Percentiles rank a stretch among this genome's conserved stretches.
Conservation (phyloP, 1,140 invertebrate genomes). For the Bradynema listronoti region DNA sequence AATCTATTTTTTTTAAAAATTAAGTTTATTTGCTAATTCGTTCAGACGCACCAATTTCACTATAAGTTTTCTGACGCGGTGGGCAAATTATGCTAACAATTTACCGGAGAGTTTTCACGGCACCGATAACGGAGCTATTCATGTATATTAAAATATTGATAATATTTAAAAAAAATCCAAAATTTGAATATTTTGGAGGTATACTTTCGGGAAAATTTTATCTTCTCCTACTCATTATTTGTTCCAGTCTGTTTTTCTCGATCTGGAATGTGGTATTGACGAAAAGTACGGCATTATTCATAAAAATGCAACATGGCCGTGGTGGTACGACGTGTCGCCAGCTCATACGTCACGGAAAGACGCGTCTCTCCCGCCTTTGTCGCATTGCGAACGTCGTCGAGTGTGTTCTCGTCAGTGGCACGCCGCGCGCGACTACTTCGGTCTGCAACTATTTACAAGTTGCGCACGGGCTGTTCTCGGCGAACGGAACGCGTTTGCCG, state of each 20-base stretch:
- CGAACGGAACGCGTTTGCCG: neutral
- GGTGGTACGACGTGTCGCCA: too few species aligned
- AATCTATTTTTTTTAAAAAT: neutral
- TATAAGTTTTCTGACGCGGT: conserved; percentile 17
- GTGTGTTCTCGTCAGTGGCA: conserved; percentile 18
- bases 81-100: conserved; percentile 28
- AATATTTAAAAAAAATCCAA: neutral
- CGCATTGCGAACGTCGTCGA: too few species aligned
- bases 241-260: conserved; percentile 22
- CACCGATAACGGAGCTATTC: conserved; percentile 38
- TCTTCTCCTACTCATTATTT: neutral
- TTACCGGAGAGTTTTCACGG: conserved; percentile 30
- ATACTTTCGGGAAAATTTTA: too few species aligned
- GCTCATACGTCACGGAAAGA: too few species aligned
- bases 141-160: conserved; percentile 10
- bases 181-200: too few species aligned
- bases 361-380: too few species aligned
- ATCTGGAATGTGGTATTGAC: conserved; percentile 8
- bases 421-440: conserved; percentile 16
- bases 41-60: conserved; percentile 27
- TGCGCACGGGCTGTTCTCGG: conserved; percentile 24
- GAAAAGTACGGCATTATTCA: too few species aligned
- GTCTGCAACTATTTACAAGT: conserved; percentile 8
- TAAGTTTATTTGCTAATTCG: neutral
- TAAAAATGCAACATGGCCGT: too few species aligned